Conservation (phyloP, 1,140 invertebrate species). For the Daktulosphaira vitifoliae region DNA sequence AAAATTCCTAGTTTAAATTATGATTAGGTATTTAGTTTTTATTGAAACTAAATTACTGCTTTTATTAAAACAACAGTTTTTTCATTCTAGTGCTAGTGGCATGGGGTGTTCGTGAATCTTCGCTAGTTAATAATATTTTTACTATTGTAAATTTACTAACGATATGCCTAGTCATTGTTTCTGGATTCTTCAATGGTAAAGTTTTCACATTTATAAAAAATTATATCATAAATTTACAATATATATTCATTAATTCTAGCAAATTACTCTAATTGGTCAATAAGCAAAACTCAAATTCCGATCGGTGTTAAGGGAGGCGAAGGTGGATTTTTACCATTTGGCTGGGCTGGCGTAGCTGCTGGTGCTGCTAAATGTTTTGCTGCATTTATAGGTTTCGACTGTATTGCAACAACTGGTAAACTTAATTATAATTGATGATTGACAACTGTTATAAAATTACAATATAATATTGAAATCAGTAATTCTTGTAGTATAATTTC, state of each 20-base stretch:
- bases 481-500: too few species aligned
- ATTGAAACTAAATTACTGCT: too few species aligned
- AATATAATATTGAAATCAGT: too few species aligned
- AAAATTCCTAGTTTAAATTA: too few species aligned
- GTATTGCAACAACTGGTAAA: slow-evolving; percentile 63
- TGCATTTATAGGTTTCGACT: slow-evolving; percentile 85
- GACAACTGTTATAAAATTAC: too few species aligned
- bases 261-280: background rate
- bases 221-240: too few species aligned
- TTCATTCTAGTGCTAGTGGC: slow-evolving; percentile 61
- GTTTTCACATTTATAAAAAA: background rate
- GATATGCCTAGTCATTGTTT: slow-evolving; percentile 69
- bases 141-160: slow-evolving; percentile 76
- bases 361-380: slow-evolving; percentile 80
- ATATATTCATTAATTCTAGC: background rate
- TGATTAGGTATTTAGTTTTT: too few species aligned
- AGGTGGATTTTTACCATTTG: slow-evolving; percentile 77
- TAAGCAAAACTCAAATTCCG: slow-evolving; percentile 50
- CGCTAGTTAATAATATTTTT: slow-evolving; percentile 82
- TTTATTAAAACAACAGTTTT: too few species aligned
- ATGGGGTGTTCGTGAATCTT: slow-evolving; percentile 80
- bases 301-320: slow-evolving; percentile 49
- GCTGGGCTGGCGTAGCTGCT: slow-evolving; percentile 63
- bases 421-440: background rate
- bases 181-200: slow-evolving; percentile 69